Conservation (phyloP, 2,888 invertebrate genomes). For the Rotaria socialis region DNA sequence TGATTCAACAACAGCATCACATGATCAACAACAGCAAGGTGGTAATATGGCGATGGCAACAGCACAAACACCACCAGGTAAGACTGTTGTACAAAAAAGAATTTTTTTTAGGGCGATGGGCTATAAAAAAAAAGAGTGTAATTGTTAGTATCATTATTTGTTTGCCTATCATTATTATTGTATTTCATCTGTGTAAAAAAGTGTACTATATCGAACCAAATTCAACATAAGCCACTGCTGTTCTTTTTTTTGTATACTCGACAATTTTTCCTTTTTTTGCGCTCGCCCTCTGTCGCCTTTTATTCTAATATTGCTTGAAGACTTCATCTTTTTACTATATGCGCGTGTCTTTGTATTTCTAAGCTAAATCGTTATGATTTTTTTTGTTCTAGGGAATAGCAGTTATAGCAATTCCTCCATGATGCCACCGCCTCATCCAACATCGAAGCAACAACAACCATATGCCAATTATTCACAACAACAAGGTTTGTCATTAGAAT, state of each 20-base stretch:
- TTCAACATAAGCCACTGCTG: neutral
- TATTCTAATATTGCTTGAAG: neutral
- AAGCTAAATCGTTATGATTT: neutral
- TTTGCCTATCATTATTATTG: neutral
- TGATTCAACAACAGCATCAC: neutral
- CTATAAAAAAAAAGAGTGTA: too few relatives aligned
- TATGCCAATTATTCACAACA: conserved; percentile 1
- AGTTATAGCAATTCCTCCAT: conserved; percentile 5
- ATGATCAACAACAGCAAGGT: neutral
- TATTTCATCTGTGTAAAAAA: neutral
- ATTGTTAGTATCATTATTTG: neutral
- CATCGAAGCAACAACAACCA: conserved; percentile 8
- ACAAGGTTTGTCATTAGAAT: neutral
- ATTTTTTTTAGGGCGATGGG: neutral
- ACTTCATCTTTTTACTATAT: neutral
- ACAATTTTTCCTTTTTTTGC: neutral
- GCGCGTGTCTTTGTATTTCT: neutral
- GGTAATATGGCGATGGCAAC: neutral
- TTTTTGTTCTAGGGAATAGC: neutral
- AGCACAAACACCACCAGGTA: neutral
- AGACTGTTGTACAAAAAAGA: neutral
- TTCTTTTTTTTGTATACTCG: neutral
- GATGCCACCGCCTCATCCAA: neutral
- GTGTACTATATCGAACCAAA: neutral
- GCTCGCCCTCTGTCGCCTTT: neutral